Evolutionary conservation across 2,797 vertebrate genomes (phyloP).

Genomic region (Ceryle rudis): DNA sequence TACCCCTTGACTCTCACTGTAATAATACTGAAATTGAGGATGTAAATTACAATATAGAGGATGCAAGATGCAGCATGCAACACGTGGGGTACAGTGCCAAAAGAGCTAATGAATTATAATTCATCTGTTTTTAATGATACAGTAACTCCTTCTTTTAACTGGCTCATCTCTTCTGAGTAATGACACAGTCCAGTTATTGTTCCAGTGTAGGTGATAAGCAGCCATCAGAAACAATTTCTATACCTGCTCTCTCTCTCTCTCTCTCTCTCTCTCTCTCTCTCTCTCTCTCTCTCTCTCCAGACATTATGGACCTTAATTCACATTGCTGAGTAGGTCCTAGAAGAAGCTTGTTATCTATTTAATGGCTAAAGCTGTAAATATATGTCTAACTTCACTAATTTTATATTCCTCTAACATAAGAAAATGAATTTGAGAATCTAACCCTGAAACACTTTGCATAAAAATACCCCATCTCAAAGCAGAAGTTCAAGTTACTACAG

Average conservation of each 20-base stretch:
- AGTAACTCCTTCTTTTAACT: constrained; percentile 35
- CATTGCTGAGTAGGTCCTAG: not conserved
- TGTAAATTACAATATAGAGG: not conserved
- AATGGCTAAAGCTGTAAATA: not conserved
- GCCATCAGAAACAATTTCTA: not conserved
- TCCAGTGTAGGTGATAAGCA: not conserved
- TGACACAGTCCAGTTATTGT: not conserved
- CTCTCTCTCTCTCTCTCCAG: not conserved
- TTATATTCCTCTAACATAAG: not conserved
- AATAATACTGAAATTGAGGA: not conserved
- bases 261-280: rapidly evolving
- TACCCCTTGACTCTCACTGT: not conserved
- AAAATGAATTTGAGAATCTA: not conserved
- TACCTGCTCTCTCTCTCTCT: not conserved
- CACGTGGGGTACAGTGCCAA: not conserved
- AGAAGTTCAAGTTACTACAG: not conserved
- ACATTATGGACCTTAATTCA: not conserved
- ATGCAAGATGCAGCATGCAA: constrained; percentile 40
- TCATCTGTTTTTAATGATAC: constrained; percentile 33
- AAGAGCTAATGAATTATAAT: constrained; percentile 14
- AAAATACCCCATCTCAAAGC: not conserved
- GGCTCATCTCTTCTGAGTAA: not conserved
- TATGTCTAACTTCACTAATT: not conserved
- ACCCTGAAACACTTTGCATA: not conserved
- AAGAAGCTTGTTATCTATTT: not conserved